These are phyloP conservation scores for Sandelia bainsii DNA, from an alignment of 2,797 vertebrate species.

Conservation along the genomic window DNA sequence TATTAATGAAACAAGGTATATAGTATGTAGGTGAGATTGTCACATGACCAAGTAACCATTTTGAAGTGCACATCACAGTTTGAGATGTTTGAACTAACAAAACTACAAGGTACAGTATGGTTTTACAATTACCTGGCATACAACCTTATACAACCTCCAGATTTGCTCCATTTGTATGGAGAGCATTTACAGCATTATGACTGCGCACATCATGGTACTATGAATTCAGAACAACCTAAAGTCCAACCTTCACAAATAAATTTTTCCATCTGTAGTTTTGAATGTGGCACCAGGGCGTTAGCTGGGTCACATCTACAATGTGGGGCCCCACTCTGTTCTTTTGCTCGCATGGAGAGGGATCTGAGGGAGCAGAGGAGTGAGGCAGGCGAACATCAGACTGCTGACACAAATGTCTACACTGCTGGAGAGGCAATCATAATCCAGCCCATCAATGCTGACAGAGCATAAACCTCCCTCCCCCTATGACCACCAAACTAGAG, in stretches of 20 bases:
- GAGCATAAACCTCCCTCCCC: slow-evolving; percentile 40
- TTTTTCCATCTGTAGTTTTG: slow-evolving; percentile 53
- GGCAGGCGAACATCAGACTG: slow-evolving; percentile 66
- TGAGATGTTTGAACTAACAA: too few relatives aligned
- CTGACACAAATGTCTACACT: slow-evolving; percentile 76
- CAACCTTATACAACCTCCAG: background rate
- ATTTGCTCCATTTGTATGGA: background rate
- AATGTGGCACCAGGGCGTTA: slow-evolving; percentile 68
- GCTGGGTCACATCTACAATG: slow-evolving; percentile 46
- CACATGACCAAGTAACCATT: too few relatives aligned
- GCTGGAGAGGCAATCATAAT: slow-evolving; percentile 76
- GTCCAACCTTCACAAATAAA: slow-evolving; percentile 8
- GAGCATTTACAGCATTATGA: slow-evolving; percentile 11
- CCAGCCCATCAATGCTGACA: slow-evolving; percentile 74
- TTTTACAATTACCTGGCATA: slow-evolving; percentile 3
- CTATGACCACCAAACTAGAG: slow-evolving; percentile 36
- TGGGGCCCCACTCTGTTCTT: slow-evolving; percentile 40
- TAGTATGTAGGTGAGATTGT: too few relatives aligned
- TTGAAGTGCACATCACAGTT: too few relatives aligned
- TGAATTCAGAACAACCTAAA: slow-evolving; percentile 26
- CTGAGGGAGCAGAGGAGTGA: slow-evolving; percentile 51
- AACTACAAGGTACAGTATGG: background rate
- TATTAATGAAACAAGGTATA: too few relatives aligned
- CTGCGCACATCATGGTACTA: slow-evolving; percentile 1
- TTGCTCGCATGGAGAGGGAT: slow-evolving; percentile 52